Conservation (phyloP, 2,888 invertebrate genomes). For the Embidobia sp. region DNA sequence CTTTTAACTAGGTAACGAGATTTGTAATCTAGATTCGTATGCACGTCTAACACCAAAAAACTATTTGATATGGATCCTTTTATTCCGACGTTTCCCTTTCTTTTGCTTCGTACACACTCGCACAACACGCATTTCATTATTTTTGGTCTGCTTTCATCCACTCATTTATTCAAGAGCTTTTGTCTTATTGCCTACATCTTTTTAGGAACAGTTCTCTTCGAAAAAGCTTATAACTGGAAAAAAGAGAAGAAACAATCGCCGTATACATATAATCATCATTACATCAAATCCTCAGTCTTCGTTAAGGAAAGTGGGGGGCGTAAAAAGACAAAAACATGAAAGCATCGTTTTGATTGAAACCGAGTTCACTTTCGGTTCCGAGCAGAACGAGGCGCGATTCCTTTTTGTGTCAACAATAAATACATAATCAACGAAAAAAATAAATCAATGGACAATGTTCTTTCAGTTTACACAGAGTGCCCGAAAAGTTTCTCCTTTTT, state of each 20-base stretch:
- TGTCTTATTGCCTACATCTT: constrained; percentile 80
- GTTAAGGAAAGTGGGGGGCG: constrained; percentile 68
- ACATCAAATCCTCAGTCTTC: constrained; percentile 78
- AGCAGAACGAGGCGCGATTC: constrained; percentile 69
- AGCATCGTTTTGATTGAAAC: constrained; percentile 71
- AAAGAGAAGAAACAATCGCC: constrained; percentile 66
- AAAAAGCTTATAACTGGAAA: constrained; percentile 76
- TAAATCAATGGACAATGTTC: constrained; percentile 65
- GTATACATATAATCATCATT: constrained; percentile 64
- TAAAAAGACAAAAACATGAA: constrained; percentile 67
- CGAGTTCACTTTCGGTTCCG: constrained; percentile 69
- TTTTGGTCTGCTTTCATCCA: constrained; percentile 61
- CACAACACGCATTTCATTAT: constrained; percentile 47
- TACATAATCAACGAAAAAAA: constrained; percentile 77
- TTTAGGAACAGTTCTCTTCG: constrained; percentile 81
- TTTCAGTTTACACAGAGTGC: constrained; percentile 65
- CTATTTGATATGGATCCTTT: constrained; percentile 81
- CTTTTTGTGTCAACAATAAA: constrained; percentile 71
- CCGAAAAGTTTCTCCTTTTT: constrained; percentile 39
- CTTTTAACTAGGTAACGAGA: constrained; percentile 81
- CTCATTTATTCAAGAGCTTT: constrained; percentile 70
- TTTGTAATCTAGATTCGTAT: constrained; percentile 79
- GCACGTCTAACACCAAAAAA: constrained; percentile 81
- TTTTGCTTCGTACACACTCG: constrained; percentile 55
- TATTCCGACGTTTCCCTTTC: constrained; percentile 66